Base-by-base conservation (phyloP, 2,888 invertebrate species). In the Leptinotarsa tumamoca region DNA sequence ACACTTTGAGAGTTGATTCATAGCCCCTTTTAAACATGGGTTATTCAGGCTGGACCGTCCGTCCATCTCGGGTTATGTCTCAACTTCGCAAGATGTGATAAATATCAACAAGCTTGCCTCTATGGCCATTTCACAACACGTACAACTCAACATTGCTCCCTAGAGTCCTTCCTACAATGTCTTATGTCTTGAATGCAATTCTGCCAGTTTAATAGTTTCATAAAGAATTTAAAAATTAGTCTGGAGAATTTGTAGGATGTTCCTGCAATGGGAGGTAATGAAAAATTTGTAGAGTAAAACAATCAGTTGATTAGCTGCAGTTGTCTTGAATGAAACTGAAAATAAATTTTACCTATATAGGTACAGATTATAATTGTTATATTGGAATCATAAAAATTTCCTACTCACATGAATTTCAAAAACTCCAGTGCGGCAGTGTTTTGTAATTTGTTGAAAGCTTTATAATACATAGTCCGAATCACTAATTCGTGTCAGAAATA, bases 71-170 rank as follows among this genome's bases (percentile, higher is more conserved):
- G 72, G 75, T 75, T 75, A 75, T 73, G 68, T 76, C 76, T 76
- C 70, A 72, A 76, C 70, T 73, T 72, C 72, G 73, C 70, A 71
- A 71, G 73, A 73, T 69, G 76, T 76, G 73, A 73, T 76, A 76
- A 76, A 76, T 76, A 73, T 67, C 76, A 72, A 71, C 76, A 69
- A 23, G 70, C 58, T 67, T 76, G 68, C 61, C 67, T 49, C 66
- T 67, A 71, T 23, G 58, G 58, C 58, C 58, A 58, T 58, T 58
- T 58, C 58, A 23, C 70, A 76, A 76, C 72, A 75, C 75, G 72
- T 75, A 75, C 72, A 72, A 72, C 63, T 73, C 58, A 66, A 61
- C 73, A 76, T 73, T 76, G 58, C 70, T 76, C 75, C 75, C 75
- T 50, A 51, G 76, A 70, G 76, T 33, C 17, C 23, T 58, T 56